A percentile compares a stretch with the other conserved stretches of the same genome.
Conservation (phyloP, 2,888 invertebrate species). For the Leucoptera coffeella region DNA sequence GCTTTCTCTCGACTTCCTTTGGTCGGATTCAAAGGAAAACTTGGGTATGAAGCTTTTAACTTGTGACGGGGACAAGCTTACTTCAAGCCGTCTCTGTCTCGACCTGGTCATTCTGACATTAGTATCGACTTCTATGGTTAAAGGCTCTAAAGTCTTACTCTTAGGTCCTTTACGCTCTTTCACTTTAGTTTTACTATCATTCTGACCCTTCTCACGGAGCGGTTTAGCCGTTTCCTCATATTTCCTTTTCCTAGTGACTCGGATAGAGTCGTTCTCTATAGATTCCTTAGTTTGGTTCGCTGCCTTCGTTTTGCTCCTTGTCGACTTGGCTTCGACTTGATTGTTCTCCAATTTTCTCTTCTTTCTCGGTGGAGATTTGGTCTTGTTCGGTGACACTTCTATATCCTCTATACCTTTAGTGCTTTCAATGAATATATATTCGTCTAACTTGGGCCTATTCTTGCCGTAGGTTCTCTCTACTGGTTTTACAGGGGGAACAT, state of each 20-base stretch:
- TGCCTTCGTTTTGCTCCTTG: constrained; percentile 15
- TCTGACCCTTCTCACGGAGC: constrained; percentile 37
- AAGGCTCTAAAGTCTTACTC: constrained; percentile 11
- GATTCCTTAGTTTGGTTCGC: constrained; percentile 43
- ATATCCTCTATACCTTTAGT: constrained; percentile 28
- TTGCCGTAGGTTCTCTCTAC: constrained; percentile 39
- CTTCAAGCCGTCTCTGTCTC: constrained; percentile 21
- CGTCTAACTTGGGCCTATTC: constrained; percentile 31
- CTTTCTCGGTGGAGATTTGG: constrained; percentile 6
- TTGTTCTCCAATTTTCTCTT: constrained; percentile 4
- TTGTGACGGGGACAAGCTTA: constrained; percentile 31
- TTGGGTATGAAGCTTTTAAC: constrained; percentile 19
- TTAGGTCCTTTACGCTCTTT: constrained; percentile 11
- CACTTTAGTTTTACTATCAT: constrained; percentile 6
- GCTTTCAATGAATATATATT: constrained; percentile 37
- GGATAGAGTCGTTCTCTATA: constrained; percentile 28
- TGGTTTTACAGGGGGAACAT: constrained; percentile 28
- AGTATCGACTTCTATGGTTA: constrained; percentile 13
- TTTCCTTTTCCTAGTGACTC: constrained; percentile 25
- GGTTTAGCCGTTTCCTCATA: constrained; percentile 25
- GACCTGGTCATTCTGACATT: constrained; percentile 32
- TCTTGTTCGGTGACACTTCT: constrained; percentile 25
- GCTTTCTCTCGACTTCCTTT: constrained; percentile 22
- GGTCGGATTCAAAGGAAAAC: constrained; percentile 31
- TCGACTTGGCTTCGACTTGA: constrained; percentile 7